Evolutionary conservation across 2,113 vertebrate species (phyloP).

Genomic region (Microtus oregoni): DNA sequence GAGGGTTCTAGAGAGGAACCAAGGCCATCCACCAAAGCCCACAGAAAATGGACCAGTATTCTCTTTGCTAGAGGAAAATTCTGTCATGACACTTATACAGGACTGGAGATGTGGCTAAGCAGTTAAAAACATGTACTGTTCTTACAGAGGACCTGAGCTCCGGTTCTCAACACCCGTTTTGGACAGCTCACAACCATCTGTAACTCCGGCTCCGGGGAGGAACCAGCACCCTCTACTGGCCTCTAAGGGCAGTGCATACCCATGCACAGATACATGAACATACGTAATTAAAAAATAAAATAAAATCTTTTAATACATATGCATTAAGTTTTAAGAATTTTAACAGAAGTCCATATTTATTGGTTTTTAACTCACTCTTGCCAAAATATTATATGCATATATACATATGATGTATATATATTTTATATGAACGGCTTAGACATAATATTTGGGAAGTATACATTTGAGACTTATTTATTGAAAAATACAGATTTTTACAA

Average conservation of each 20-base stretch:
- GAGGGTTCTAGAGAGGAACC: neutral
- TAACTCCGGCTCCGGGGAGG: neutral
- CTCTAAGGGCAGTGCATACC: neutral
- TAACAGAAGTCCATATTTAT: neutral
- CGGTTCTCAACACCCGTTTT: neutral
- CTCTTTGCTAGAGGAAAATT: neutral
- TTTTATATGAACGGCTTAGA: neutral
- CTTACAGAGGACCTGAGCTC: neutral
- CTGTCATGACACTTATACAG: neutral
- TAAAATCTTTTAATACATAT: neutral
- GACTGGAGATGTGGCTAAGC: no score
- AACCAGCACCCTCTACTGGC: neutral
- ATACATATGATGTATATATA: neutral
- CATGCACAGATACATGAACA: neutral
- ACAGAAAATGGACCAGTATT: neutral
- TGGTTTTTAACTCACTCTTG: neutral
- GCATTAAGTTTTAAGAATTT: neutral
- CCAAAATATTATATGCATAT: neutral
- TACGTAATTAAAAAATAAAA: neutral
- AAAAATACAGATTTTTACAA: neutral
- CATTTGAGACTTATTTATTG: slow-evolving; percentile 8
- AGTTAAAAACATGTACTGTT: neutral
- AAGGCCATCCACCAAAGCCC: neutral
- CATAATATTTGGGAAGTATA: slow-evolving; percentile 1
- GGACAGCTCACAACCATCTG: neutral